Evolutionary conservation across 2,797 vertebrate genomes (phyloP).

Genomic region (Etheostoma perlongum): DNA sequence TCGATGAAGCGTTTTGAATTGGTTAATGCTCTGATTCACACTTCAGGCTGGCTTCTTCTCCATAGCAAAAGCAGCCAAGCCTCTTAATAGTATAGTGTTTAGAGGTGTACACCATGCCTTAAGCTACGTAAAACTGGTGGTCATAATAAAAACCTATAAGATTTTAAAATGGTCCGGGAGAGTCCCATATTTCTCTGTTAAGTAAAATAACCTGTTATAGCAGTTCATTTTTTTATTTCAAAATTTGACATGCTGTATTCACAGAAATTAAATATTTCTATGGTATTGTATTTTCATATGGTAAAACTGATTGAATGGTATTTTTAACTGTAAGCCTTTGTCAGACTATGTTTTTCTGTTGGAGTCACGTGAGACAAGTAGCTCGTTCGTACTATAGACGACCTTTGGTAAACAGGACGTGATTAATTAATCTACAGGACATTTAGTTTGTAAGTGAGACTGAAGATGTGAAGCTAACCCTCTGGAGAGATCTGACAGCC

Average conservation of each 20-base stretch:
- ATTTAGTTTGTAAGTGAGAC: constrained; percentile 43
- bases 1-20: neutral
- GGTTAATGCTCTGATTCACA: neutral
- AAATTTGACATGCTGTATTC: neutral
- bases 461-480: constrained; percentile 25
- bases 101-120: neutral
- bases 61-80: neutral
- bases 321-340: neutral
- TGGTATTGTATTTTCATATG: too few relatives aligned
- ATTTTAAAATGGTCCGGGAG: neutral
- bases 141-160: neutral
- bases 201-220: too few relatives aligned
- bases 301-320: neutral
- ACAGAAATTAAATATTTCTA: too few relatives aligned
- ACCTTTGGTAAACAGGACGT: constrained; percentile 21
- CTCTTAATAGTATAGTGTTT: neutral
- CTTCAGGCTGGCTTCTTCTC: neutral
- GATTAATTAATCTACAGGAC: constrained; percentile 48
- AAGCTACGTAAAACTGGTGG: neutral
- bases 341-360: neutral
- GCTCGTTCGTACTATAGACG: neutral
- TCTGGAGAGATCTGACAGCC: constrained; percentile 20
- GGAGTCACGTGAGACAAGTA: constrained; percentile 6
- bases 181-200: neutral
- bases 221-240: too few relatives aligned